Conservation (phyloP, 1,140 invertebrate genomes). For the Platorchestia sp. region DNA sequence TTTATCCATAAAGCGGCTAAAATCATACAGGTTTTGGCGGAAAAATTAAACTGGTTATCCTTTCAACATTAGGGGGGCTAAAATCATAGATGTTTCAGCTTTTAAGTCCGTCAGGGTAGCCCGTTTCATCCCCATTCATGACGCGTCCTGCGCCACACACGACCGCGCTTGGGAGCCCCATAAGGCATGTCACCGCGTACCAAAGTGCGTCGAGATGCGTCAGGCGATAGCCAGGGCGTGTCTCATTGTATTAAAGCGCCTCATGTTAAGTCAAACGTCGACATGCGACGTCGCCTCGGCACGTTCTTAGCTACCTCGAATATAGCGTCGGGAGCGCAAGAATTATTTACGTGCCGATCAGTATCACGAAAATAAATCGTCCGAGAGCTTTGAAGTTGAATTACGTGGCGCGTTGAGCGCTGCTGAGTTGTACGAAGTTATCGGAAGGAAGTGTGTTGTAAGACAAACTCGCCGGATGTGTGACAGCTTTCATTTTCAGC, state of each 20-base stretch:
- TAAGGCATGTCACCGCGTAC: slow-evolving; percentile 5
- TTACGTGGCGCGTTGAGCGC: neutral
- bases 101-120: neutral
- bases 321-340: neutral
- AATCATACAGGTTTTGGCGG: no score
- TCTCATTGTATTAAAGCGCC: slow-evolving; percentile 29
- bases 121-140: neutral
- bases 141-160: neutral
- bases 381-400: neutral
- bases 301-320: neutral
- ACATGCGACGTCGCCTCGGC: neutral
- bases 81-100: no score
- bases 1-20: no score
- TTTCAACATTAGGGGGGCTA: no score
- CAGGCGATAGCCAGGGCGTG: neutral
- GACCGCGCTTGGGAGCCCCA: neutral
- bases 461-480: neutral
- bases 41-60: no score
- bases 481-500: neutral
- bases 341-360: slow-evolving; percentile 19
- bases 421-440: neutral
- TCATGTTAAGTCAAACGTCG: neutral
- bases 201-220: slow-evolving; percentile 25
- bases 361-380: slow-evolving; percentile 4
- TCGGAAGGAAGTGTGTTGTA: neutral